Conservation (phyloP, 2,888 invertebrate species). For the Stenichneumon culpator region DNA sequence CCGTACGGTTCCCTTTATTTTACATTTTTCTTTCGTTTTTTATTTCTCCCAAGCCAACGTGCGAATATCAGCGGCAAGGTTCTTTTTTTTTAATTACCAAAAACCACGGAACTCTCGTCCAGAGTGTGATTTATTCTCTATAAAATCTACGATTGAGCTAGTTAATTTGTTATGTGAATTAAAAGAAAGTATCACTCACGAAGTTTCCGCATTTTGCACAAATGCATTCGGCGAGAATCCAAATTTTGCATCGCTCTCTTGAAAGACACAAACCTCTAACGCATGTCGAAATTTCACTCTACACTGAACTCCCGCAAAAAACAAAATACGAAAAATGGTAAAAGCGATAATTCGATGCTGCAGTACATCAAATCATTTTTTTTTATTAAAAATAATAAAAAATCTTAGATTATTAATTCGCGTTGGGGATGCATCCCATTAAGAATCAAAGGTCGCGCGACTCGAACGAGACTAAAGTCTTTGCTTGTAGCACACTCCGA, state of each 20-base stretch:
- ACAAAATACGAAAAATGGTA: neutral
- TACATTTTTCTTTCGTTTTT: constrained; percentile 31
- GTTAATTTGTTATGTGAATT: neutral
- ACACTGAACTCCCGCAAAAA: constrained; percentile 34
- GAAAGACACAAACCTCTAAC: neutral
- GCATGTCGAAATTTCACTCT: constrained; percentile 40
- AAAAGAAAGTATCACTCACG: constrained; percentile 40
- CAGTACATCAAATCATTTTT: constrained; percentile 1
- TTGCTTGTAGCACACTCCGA: constrained; percentile 56
- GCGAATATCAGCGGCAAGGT: neutral
- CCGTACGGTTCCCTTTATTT: constrained; percentile 52
- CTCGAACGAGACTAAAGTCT: constrained; percentile 66
- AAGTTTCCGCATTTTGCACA: constrained; percentile 17
- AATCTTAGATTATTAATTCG: constrained; percentile 8
- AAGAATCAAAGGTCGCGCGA: constrained; percentile 61
- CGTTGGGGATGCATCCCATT: constrained; percentile 54
- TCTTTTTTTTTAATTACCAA: neutral
- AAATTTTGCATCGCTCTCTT: constrained; percentile 13
- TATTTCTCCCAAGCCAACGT: constrained; percentile 7
- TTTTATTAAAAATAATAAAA: neutral
- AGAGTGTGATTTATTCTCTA: neutral
- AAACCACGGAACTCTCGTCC: neutral
- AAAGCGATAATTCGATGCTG: neutral
- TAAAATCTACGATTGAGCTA: neutral
- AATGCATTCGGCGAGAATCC: constrained; percentile 5